These are phyloP conservation scores for Palythoa heliodiscus DNA, from an alignment of 92 coral and sea anemone species.

Conservation along the genomic window DNA sequence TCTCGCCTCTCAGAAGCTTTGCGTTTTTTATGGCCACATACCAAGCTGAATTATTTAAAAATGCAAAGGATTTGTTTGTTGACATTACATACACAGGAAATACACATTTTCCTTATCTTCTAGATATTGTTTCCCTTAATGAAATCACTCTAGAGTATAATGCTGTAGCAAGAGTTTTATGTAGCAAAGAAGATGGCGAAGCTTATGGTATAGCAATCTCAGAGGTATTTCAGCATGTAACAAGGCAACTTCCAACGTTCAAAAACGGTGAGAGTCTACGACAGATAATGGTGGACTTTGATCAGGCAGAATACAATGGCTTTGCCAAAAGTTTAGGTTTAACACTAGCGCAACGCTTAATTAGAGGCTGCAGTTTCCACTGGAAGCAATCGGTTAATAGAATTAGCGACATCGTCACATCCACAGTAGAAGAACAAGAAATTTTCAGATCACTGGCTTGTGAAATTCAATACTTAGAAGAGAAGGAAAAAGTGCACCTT, in stretches of 20 bases:
- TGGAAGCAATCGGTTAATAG: constrained; percentile 55
- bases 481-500: constrained; percentile 31
- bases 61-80: constrained; percentile 6
- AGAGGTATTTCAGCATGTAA: constrained; percentile 45
- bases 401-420: constrained; percentile 44
- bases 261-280: constrained; percentile 27
- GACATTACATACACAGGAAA: constrained; percentile 23
- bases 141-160: not conserved
- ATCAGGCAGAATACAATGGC: constrained; percentile 23
- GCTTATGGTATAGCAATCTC: constrained; percentile 58
- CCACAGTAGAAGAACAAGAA: not conserved
- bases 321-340: constrained; percentile 30
- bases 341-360: constrained; percentile 10
- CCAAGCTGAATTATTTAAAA: constrained; percentile 28
- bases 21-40: constrained; percentile 59
- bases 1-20: constrained; percentile 52
- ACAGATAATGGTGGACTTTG: constrained; percentile 52
- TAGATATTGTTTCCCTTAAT: constrained; percentile 12
- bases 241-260: constrained; percentile 24
- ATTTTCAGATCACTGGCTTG: not conserved
- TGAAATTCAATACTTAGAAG: constrained; percentile 15
- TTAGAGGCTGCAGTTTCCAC: constrained; percentile 57
- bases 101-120: constrained; percentile 5
- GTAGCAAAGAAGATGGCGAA: constrained; percentile 54
- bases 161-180: constrained; percentile 22